Evolutionary conservation across 2,797 vertebrate species (phyloP).

Genomic region (Anguilla anguilla): DNA sequence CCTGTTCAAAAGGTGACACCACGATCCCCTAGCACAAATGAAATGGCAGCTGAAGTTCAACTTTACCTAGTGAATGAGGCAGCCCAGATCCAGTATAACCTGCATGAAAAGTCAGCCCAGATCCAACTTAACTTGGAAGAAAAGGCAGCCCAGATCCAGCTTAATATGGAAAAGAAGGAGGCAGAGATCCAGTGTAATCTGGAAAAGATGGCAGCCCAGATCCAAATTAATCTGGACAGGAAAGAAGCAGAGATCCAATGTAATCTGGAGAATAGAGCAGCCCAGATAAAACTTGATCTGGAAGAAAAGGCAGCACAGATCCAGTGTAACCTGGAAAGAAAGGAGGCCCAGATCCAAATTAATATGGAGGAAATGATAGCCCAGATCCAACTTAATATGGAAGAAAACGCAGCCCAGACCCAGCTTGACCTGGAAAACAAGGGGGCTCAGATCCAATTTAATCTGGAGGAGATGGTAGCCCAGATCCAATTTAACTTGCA

Average conservation of each 20-base stretch:
- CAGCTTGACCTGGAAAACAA: neutral
- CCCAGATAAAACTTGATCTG: neutral
- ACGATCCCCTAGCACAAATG: neutral
- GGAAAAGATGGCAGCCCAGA: neutral
- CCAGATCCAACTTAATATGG: neutral
- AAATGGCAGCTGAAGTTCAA: neutral
- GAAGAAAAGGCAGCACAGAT: slow-evolving; percentile 7
- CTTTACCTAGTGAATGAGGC: neutral
- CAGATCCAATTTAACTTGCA: neutral
- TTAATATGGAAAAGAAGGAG: neutral
- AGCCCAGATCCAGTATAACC: neutral
- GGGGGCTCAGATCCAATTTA: neutral
- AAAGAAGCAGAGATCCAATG: neutral
- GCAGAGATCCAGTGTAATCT: neutral
- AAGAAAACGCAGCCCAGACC: slow-evolving; percentile 9
- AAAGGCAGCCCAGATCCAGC: neutral
- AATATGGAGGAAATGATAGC: neutral
- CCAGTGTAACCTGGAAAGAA: neutral
- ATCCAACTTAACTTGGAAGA: neutral
- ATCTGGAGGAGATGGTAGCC: neutral
- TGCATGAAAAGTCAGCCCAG: neutral
- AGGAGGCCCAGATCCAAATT: neutral
- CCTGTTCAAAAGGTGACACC: neutral
- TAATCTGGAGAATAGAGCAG: neutral
- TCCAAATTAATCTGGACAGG: neutral